Conservation (phyloP, 2,797 vertebrate species). For the Microctenopoma stevenorrisi region DNA sequence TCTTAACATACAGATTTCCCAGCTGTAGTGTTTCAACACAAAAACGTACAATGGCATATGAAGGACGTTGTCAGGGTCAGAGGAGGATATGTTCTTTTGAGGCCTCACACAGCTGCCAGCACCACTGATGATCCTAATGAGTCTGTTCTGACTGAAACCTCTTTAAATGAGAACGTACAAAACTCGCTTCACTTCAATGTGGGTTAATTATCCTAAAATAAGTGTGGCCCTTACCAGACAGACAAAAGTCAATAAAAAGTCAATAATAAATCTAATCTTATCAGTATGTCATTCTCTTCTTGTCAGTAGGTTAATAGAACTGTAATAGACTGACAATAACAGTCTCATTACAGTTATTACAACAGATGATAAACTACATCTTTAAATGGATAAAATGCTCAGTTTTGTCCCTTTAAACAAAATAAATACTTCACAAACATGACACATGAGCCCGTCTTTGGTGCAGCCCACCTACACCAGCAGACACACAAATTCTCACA, state of each 20-base stretch:
- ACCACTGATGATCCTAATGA: constrained; percentile 17
- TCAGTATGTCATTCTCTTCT: not conserved
- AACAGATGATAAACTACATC: constrained; percentile 22
- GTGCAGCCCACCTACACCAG: constrained; percentile 13
- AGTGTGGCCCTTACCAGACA: not conserved
- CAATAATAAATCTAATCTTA: not conserved
- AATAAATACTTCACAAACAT: constrained; percentile 48
- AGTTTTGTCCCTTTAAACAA: constrained; percentile 41
- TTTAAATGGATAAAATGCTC: constrained; percentile 16
- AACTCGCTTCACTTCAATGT: not conserved
- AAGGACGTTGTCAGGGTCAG: constrained; percentile 25
- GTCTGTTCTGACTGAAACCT: constrained; percentile 18
- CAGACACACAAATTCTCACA: not conserved
- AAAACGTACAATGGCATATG: constrained; percentile 18
- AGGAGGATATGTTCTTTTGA: constrained; percentile 34
- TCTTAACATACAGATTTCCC: not conserved
- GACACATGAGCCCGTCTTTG: constrained; percentile 24
- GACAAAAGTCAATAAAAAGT: not conserved
- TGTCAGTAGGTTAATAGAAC: not conserved
- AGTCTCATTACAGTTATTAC: constrained; percentile 8
- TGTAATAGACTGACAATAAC: not conserved
- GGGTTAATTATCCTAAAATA: not conserved
- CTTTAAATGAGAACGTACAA: constrained; percentile 27
- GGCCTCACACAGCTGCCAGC: constrained; percentile 30
- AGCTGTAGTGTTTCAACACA: not conserved